Evolutionary conservation across 2,113 vertebrate genomes (phyloP).

Genomic region (Labeo catla): DNA sequence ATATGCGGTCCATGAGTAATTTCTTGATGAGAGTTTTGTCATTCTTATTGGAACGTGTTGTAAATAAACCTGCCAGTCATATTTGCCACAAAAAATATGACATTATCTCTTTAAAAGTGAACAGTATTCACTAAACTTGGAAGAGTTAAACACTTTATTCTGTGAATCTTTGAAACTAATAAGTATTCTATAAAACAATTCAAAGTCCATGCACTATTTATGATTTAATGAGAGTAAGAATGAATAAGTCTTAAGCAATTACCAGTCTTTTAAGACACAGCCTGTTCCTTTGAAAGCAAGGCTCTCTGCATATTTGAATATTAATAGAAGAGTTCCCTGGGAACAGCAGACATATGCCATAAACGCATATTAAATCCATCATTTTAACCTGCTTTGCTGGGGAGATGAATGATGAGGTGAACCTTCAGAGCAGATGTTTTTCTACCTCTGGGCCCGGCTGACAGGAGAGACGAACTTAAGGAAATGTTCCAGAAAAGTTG

Average conservation of each 20-base stretch:
- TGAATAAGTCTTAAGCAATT: constrained; percentile 41
- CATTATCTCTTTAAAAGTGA: neutral
- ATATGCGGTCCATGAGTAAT: neutral
- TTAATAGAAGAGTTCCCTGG: constrained; percentile 70
- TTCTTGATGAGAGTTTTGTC: constrained; percentile 53
- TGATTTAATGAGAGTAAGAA: constrained; percentile 35
- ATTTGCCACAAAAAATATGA: neutral
- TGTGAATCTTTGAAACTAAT: neutral
- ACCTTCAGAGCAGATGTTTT: constrained; percentile 44
- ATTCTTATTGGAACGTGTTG: neutral
- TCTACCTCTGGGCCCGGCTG: constrained; percentile 15
- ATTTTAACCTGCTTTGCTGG: constrained; percentile 65
- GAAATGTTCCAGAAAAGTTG: constrained; percentile 27
- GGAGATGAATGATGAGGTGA: constrained; percentile 63
- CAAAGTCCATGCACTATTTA: constrained; percentile 23
- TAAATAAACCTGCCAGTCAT: neutral
- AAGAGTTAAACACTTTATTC: neutral
- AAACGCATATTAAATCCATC: constrained; percentile 69
- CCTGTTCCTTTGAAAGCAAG: constrained; percentile 42
- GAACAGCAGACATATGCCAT: constrained; percentile 76
- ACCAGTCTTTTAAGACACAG: constrained; percentile 29
- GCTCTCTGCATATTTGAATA: constrained; percentile 69
- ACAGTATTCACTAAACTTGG: neutral
- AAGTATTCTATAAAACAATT: constrained; percentile 1
- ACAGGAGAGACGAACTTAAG: constrained; percentile 6